These are phyloP conservation scores for Macrocentrus cingulum DNA, from an alignment of 1,140 invertebrate genomes.

Conservation along the genomic window DNA sequence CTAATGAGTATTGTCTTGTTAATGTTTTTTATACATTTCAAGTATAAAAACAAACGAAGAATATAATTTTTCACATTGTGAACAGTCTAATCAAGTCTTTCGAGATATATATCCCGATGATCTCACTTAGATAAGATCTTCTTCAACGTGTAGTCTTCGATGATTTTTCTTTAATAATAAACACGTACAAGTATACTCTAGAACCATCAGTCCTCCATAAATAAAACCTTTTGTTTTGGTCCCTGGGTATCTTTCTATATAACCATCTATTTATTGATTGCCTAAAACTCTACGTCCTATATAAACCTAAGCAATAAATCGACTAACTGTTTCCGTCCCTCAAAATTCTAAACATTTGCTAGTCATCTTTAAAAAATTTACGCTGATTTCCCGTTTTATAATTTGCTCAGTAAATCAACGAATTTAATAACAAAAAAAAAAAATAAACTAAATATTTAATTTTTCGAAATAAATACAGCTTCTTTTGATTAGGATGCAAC, in stretches of 20 bases:
- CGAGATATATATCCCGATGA: not conserved
- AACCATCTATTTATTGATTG: slow-evolving; percentile 27
- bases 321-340: not conserved
- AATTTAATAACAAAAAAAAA: slow-evolving; percentile 1
- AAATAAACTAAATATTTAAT: not conserved
- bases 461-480: not conserved
- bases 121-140: slow-evolving; percentile 19
- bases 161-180: slow-evolving; percentile 35
- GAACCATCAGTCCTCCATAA: slow-evolving; percentile 50
- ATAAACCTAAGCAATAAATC: slow-evolving; percentile 15
- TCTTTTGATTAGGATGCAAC: too few species aligned
- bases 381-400: not conserved
- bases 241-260: slow-evolving; percentile 48
- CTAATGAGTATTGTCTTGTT: slow-evolving; percentile 12
- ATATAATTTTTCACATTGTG: not conserved
- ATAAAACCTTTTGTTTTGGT: slow-evolving; percentile 45
- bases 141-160: slow-evolving; percentile 37
- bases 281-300: slow-evolving; percentile 26
- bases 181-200: slow-evolving; percentile 51
- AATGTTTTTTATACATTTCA: too few species aligned
- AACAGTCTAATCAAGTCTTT: slow-evolving; percentile 15
- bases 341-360: not conserved
- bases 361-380: too few species aligned
- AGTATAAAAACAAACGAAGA: too few species aligned
- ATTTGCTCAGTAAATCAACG: slow-evolving; percentile 12